Base-by-base conservation (phyloP, 1,140 invertebrate species). In the Drosophila willistoni region DNA sequence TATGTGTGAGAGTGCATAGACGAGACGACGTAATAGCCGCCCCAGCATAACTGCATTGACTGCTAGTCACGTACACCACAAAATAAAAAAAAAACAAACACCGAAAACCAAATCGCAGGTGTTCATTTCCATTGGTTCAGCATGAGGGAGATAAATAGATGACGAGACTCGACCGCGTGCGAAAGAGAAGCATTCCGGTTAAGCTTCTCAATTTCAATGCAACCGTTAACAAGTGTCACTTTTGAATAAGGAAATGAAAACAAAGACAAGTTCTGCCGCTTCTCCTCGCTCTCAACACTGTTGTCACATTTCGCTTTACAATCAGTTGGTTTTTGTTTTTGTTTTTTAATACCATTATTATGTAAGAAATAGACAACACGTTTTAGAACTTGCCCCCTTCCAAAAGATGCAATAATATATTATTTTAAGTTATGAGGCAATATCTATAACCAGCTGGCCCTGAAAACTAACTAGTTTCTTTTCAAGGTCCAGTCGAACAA, bases 191-290 rank as follows among this genome's bases (percentile, higher is more conserved):
- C 65, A 22, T 7, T 60, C 36, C 71, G 44, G 68, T 61, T 33
- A n/a, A 33, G 17, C 83, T 77, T 82, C 83, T 86, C 83, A 82
- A 65, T 87, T 89, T 83, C 83, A 87, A 83, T 89, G 84, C 83
- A 81, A 83, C 70, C 44, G 68, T 76, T 67, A 75, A 80, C 80
- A 89, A 87, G 84, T 89, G 84, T 83, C 83, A 89, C 29, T 64
- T 64, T 87, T 89, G 77, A 87, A 89, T 89, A 87, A 87, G 83
- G 83, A 87, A 87, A 83, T 80, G 77, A 77, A 80, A 78, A 87
- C 75, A 75, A 82, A 80, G 74, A 87, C 75, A 75, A 87, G 73
- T 77, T 77, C 73, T 77, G 63, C 59, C 70, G 76, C 54, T 77
- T 66, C 69, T 57, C 51, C 59, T 77, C 36, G 56, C 29, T 29